phyloP scores from a whole-genome alignment of 2,888 invertebrate genomes.

The Notodonta dromedarius region DNA sequence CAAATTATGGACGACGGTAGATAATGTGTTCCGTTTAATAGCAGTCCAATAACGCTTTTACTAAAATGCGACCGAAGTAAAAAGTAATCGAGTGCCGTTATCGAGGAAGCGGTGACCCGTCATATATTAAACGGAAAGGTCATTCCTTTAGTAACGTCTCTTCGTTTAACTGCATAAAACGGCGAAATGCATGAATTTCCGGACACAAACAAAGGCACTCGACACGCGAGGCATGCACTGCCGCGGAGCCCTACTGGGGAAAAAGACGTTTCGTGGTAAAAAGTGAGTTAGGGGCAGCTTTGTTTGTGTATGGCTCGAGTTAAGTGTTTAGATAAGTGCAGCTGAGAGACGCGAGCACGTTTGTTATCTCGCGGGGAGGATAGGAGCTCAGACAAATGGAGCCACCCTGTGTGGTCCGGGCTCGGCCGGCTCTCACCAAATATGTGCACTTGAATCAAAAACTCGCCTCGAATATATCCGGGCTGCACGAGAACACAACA shows the following conservation, averaged over 20 bases:
- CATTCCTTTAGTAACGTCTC: conserved; percentile 62
- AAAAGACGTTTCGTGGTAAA: conserved; percentile 79
- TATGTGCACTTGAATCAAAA: conserved; percentile 62
- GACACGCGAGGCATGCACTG: conserved; percentile 73
- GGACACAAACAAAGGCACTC: conserved; percentile 72
- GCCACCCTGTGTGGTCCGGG: conserved; percentile 81
- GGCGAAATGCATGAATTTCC: conserved; percentile 76
- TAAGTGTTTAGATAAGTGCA: conserved; percentile 84
- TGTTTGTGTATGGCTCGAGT: conserved; percentile 80
- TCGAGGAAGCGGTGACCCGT: conserved; percentile 34
- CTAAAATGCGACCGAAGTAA: conserved; percentile 24
- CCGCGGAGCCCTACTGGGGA: conserved; percentile 75
- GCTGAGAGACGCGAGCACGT: conserved; percentile 74
- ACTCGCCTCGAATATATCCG: conserved; percentile 47
- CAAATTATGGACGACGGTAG: conserved; percentile 32
- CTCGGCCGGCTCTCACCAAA: conserved; percentile 71
- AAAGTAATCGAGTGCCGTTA: conserved; percentile 25
- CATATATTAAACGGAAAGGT: conserved; percentile 64
- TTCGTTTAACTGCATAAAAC: conserved; percentile 70
- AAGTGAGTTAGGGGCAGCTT: conserved; percentile 76
- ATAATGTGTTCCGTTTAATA: conserved; percentile 33
- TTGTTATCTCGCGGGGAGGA: conserved; percentile 79
- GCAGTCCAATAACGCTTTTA: conserved; percentile 33
- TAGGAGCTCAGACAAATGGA: conserved; percentile 74
- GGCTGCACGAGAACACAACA: conserved; percentile 28